Conservation (phyloP, 2,113 vertebrate genomes). For the Urocolius indicus region DNA sequence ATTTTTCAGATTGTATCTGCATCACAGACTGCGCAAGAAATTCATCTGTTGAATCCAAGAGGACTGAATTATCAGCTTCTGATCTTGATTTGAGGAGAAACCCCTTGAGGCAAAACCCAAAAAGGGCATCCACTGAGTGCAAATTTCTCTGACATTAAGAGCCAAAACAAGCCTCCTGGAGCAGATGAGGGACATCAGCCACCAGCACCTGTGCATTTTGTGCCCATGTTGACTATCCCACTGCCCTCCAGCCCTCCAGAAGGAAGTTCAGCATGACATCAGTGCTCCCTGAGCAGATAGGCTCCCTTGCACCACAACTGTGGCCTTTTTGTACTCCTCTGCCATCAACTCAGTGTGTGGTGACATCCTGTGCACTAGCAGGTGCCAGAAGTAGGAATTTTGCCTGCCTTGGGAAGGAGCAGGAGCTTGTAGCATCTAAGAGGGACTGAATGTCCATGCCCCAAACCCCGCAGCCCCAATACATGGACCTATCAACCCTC, state of each 20-base stretch:
- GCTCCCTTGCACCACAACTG: background rate
- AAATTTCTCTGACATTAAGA: background rate
- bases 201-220: accelerated
- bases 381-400: accelerated
- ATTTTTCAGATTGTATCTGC: background rate
- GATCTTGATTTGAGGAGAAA: background rate
- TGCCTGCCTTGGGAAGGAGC: accelerated
- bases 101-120: background rate
- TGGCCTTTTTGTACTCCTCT: background rate
- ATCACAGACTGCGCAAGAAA: background rate
- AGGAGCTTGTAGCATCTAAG: background rate
- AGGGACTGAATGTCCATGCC: accelerated
- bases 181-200: background rate
- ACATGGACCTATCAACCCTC: accelerated
- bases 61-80: background rate
- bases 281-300: background rate
- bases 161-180: background rate
- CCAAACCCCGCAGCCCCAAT: background rate
- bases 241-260: accelerated
- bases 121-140: background rate
- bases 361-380: accelerated
- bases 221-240: accelerated
- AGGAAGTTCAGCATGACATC: background rate
- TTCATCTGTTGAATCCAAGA: background rate
- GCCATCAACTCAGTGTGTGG: accelerated